Evolutionary conservation across 2,888 invertebrate genomes (phyloP), one percentile per base, ranked within the genome.

Genomic region (Pollenia amentaria): DNA sequence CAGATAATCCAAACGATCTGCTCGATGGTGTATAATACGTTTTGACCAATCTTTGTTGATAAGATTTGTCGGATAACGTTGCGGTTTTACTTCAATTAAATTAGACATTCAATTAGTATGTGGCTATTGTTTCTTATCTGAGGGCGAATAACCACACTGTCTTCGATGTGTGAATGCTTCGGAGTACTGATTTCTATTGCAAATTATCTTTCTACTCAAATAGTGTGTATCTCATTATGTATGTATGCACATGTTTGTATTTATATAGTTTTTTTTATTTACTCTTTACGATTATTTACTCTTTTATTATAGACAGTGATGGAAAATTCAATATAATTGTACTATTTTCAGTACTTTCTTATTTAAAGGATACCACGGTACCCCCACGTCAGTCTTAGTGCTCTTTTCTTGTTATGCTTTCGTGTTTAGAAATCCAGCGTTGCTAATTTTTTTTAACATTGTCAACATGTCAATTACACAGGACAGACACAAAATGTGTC

Each of bases 11-110:
- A 87, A 79, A 0, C 57, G 14, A 2, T 86, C 65, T 9, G 53
- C 65, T 0, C 7, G 14, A 29, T 84, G 81, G 9, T 70, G 87
- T 42, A 89, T 76, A n/a, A 87, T 80, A 0, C 90, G 87, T n/a
- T 89, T 77, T 1, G 82, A 67, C 90, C 91, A 91, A 67, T 90
- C 90, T 75, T 90, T 90, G 8, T 85, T 67, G 10, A 89, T 60
- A 8, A 89, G 53, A 65, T 87, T 78, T 14, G 83, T 85, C 3
- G 89, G 89, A 81, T 86, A 88, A 18, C 84, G 80, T 53, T 87
- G 89, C 0, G 90, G 90, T 42, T 70, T 64, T 16, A 83, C 64
- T 65, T 79, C 70, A 38, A 51, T 44, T 14, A 82, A 60, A 18
- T 69, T 60, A 8, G 9, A 51, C 81, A 82, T 82, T 48, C 29